Base-by-base conservation (phyloP, 2,797 vertebrate genomes). In the Neopelma chrysocephalum region DNA sequence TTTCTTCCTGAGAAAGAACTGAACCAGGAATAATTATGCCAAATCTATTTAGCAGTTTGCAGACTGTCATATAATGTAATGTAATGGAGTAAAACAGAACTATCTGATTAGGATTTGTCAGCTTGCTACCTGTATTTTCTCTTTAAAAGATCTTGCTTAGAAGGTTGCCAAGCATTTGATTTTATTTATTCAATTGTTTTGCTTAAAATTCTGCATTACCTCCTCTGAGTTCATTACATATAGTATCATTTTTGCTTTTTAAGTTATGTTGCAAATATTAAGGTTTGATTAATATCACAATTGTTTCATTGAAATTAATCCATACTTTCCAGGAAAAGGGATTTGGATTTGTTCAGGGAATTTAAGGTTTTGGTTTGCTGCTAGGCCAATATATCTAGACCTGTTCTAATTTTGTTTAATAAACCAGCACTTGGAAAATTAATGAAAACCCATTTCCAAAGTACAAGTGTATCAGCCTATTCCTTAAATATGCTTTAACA, bases 21-120 rank as follows among this genome's bases (percentile, higher is more conserved):
- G 29, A 38, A 72, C 60, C 82, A 81, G 78, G 26, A 91, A 60
- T 73, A 90, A 94, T 83, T 94, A 77, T 71, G 32, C 64, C 53
- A 90, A 94, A 96, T 96, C 84, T 96, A 86, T 94, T 94, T 91
- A 96, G 84, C 75, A 96, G 81, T 56, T 90, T 76, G 82, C 76
- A 86, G 54, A 88, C 43, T 77, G 47, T 64, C 45, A 70, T 88
- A 57, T 60, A 90, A 82, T 82, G 84, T 77, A 83, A 47, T 87
- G 42, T 42, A 82, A 51, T 57, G 10, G 27, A 54, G 25, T 69
- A 89, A 82, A 87, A 20, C 64, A 92, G 83, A 90, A 82, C 36
- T 54, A 87, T 36, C 75, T 69, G 19, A 65, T 89, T 89, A 82
- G n/a, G 15, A 25, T 71, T 89, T 89, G 20, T 77, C 3, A 5